Base-by-base conservation (phyloP, 2,797 vertebrate species). In the Intellagama lesueurii region DNA sequence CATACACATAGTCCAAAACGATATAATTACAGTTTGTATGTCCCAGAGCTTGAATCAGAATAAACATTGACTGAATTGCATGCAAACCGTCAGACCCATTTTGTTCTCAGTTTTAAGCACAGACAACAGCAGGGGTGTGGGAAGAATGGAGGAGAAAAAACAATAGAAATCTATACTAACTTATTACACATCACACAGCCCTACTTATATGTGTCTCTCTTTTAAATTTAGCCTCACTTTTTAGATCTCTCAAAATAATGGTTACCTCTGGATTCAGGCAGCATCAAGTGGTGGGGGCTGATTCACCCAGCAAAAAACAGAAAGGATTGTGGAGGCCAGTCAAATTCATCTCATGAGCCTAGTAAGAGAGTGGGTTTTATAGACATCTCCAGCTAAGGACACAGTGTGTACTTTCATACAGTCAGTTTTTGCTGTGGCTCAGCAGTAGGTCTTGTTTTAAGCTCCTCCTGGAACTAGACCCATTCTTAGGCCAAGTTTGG, bases 161-260 rank as follows among this genome's bases (percentile, higher is more conserved):
- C 49, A 5, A 52, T 11, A 69, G 69, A 83, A 88, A 88, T 84
- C 87, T 84, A 56, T 84, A 88, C 60, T 75, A 82, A 82, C 69
- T 56, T 88, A 83, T 83, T 88, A 78, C 44, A 52, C 32, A 77
- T 56, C 81, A 56, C 77, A 80, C 66, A 52, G 14, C 44, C 30
- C 64, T 35, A 40, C 14, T 69, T 69, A 19, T 32, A 32, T 88
- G 87, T n/a, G 30, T 77, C 72, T 77, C 69, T 64, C 64, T 79
- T 80, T 80, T 69, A 88, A 83, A 77, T 88, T 83, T 76, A 87
- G 60, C 60, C 60, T 84, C 47, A 9, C 64, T 83, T 77, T 68
- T 32, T 73, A 40, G 81, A 17, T 68, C 44, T 83, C 44, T 68
- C 2, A 81, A 81, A 77, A 88, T 88, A 78, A 66, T 73, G 69